Evolutionary conservation across 2,113 vertebrate species (phyloP).

Genomic region (Poecilia latipinna): DNA sequence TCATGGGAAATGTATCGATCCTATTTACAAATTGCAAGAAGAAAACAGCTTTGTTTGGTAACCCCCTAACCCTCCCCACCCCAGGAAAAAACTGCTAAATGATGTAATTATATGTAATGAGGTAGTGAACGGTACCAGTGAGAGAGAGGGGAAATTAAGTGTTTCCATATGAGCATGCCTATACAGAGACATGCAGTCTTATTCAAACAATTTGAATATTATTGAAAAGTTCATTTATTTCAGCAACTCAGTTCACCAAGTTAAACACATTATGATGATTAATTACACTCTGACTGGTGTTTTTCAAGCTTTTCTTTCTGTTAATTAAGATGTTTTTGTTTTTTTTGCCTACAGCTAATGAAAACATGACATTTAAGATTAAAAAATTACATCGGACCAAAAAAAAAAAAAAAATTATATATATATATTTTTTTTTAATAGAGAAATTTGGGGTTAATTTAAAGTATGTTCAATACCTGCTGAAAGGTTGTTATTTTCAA

Average conservation of each 20-base stretch:
- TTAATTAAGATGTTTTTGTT: not conserved
- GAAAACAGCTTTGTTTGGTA: conserved; percentile 19
- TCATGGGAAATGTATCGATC: conserved; percentile 39
- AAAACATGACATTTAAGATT: not conserved
- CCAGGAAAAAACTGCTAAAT: conserved; percentile 43
- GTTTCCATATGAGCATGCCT: conserved; percentile 9
- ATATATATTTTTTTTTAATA: too few relatives aligned
- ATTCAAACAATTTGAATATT: not conserved
- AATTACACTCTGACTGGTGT: not conserved
- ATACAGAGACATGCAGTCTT: conserved; percentile 15
- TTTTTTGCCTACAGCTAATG: not conserved
- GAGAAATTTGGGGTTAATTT: not conserved
- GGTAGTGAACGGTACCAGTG: conserved; percentile 49
- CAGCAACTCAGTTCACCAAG: not conserved
- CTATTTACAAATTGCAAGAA: conserved; percentile 39
- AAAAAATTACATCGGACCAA: too few relatives aligned
- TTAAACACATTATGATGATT: not conserved
- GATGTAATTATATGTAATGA: conserved; percentile 76
- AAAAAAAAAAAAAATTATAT: too few relatives aligned
- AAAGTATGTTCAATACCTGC: not conserved
- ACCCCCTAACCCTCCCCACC: not conserved
- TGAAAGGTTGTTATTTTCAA: not conserved
- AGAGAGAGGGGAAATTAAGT: conserved; percentile 15
- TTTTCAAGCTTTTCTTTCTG: not conserved
- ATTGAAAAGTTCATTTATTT: not conserved